A percentile compares a stretch with the other conserved stretches of the same genome.
phyloP scores from a whole-genome alignment of 2,888 invertebrate genomes.

The Dryococelus australis region DNA sequence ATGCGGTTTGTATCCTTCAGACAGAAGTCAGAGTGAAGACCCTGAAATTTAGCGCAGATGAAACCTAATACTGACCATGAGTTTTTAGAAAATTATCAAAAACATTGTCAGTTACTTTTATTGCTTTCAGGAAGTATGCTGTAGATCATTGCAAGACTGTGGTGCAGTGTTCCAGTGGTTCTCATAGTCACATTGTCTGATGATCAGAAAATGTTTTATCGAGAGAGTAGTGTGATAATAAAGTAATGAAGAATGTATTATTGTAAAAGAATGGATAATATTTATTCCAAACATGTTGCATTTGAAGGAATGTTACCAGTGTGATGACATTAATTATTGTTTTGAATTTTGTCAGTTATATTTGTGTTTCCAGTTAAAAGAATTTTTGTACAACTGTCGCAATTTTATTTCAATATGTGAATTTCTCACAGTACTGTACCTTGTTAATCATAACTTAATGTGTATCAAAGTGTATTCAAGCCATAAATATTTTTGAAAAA shows the following conservation, averaged over 20 bases:
- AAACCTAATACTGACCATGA: neutral
- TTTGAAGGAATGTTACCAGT: neutral
- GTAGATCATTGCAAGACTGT: neutral
- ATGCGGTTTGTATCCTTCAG: neutral
- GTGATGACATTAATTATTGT: neutral
- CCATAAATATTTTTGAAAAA: neutral
- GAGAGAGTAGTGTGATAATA: neutral
- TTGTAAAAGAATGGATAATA: neutral
- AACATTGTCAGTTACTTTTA: neutral
- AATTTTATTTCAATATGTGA: neutral
- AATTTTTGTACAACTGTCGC: neutral
- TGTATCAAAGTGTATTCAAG: neutral
- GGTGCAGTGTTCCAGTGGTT: neutral
- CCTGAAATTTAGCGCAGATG: neutral
- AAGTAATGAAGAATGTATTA: neutral
- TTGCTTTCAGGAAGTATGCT: neutral
- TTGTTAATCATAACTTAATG: neutral
- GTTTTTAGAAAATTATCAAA: neutral
- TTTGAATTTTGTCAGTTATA: neutral
- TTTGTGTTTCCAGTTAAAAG: neutral
- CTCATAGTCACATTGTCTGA: neutral
- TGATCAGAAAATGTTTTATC: neutral
- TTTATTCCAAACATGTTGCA: neutral
- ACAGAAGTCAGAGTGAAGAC: neutral
- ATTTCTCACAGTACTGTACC: neutral